These are phyloP conservation scores for Ormyrus labotus DNA, from an alignment of 2,888 invertebrate species.

Conservation along the genomic window DNA sequence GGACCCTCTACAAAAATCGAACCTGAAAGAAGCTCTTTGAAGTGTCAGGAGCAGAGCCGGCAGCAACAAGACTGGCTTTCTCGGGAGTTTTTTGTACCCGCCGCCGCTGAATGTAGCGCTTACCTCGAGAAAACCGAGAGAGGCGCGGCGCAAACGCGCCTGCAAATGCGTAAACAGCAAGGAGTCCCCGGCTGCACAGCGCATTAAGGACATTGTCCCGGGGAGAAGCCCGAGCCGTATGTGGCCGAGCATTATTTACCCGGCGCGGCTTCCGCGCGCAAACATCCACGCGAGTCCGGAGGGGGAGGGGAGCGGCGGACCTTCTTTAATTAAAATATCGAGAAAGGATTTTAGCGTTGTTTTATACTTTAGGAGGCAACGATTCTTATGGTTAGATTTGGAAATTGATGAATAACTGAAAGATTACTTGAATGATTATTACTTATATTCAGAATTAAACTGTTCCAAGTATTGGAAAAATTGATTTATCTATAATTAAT, in stretches of 20 bases:
- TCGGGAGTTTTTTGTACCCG: background rate
- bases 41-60: slow-evolving; percentile 17
- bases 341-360: slow-evolving; percentile 3
- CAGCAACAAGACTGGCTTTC: background rate
- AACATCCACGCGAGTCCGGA: slow-evolving; percentile 20
- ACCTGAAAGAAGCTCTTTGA: slow-evolving; percentile 23
- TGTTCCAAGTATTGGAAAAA: too few relatives aligned
- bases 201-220: slow-evolving; percentile 40
- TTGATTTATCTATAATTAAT: too few relatives aligned
- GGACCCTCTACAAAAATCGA: slow-evolving; percentile 26
- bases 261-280: slow-evolving; percentile 17
- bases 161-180: slow-evolving; percentile 22
- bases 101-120: slow-evolving; percentile 6
- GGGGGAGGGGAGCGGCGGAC: background rate
- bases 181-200: slow-evolving; percentile 8
- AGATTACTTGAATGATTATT: too few relatives aligned
- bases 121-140: slow-evolving; percentile 3
- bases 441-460: too few relatives aligned
- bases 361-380: too few relatives aligned
- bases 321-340: slow-evolving; percentile 36
- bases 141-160: background rate
- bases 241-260: slow-evolving; percentile 35
- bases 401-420: too few relatives aligned
- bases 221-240: background rate
- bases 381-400: too few relatives aligned